Evolutionary conservation across 2,113 vertebrate genomes (phyloP).

Genomic region (Oophaga pumilio): DNA sequence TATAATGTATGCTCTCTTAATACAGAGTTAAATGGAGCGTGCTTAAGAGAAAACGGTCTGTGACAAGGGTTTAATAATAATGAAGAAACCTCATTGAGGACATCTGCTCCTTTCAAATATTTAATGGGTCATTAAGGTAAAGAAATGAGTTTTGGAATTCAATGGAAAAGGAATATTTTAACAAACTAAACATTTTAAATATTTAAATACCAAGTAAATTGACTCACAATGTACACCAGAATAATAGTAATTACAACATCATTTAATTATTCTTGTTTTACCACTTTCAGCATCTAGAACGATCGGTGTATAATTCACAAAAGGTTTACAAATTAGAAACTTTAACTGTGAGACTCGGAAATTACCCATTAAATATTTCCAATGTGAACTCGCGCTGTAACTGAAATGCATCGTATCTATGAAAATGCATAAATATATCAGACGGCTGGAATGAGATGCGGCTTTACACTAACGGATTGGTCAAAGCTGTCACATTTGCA

Average conservation of each 20-base stretch:
- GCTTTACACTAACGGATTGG: background rate
- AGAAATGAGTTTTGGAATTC: background rate
- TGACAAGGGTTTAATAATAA: background rate
- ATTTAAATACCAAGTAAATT: background rate
- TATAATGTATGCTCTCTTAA: background rate
- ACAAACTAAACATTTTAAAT: background rate
- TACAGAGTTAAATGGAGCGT: background rate
- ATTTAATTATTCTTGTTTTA: background rate
- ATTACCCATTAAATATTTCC: conserved; percentile 40
- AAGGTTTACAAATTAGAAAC: background rate
- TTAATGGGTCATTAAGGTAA: background rate
- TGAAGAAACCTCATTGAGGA: background rate
- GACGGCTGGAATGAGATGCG: background rate
- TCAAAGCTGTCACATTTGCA: conserved; percentile 7
- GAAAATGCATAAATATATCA: background rate
- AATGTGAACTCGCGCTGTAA: conserved; percentile 20
- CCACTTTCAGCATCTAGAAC: background rate
- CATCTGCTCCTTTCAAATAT: background rate
- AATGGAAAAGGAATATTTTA: background rate
- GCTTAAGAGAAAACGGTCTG: background rate
- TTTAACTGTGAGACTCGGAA: background rate
- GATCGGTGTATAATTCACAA: background rate
- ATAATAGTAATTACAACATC: background rate
- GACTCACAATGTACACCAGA: background rate
- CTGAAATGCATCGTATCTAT: conserved; percentile 1